Conservation (phyloP, 2,113 vertebrate species). For the Stegostoma tigrinum region DNA sequence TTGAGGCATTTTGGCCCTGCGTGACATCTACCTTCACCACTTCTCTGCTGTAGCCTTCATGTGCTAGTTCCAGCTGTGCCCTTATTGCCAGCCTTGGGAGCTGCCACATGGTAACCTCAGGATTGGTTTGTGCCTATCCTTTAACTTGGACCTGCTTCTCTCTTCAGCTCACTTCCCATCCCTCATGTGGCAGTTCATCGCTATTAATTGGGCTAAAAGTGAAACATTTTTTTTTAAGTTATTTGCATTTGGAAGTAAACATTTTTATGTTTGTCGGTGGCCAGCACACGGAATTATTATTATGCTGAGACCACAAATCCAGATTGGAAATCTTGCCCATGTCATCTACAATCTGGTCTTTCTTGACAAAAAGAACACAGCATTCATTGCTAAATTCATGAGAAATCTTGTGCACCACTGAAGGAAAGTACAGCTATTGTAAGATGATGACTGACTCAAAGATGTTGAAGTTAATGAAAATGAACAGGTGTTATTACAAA, state of each 20-base stretch:
- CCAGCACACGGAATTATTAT: not conserved
- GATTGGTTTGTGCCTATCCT: not conserved
- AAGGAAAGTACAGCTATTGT: not conserved
- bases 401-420: not conserved
- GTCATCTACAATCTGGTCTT: not conserved
- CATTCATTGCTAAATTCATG: not conserved
- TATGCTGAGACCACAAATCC: too few relatives aligned
- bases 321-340: not conserved
- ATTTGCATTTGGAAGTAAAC: not conserved
- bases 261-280: not conserved
- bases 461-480: conserved; percentile 22
- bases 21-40: not conserved
- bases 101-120: not conserved
- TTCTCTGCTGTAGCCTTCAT: not conserved
- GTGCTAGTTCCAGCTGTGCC: not conserved
- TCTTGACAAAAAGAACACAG: not conserved
- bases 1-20: not conserved
- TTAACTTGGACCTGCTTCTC: not conserved
- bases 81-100: too few relatives aligned
- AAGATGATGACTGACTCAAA: not conserved
- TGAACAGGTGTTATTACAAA: conserved; percentile 10
- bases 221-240: too few relatives aligned
- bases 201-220: not conserved
- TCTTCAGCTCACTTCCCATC: too few relatives aligned
- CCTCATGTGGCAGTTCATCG: too few relatives aligned